Conservation (phyloP, 2,113 vertebrate genomes). For the Caretta caretta region DNA sequence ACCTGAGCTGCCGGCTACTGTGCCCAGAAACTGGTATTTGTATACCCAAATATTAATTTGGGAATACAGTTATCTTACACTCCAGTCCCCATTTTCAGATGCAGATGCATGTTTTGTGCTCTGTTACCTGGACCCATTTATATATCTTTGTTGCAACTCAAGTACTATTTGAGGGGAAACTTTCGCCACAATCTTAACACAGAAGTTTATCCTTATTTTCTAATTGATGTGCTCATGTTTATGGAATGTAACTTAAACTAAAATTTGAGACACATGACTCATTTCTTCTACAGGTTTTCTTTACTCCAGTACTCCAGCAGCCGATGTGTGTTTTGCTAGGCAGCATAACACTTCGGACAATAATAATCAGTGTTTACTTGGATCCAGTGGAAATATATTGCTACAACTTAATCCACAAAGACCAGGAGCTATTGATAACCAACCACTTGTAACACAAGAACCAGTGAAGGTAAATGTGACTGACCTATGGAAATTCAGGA, state of each 20-base stretch:
- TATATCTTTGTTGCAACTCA: neutral
- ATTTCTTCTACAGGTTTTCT: conserved; percentile 81
- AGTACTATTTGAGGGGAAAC: neutral
- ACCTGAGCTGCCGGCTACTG: neutral
- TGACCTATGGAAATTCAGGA: neutral
- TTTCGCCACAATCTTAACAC: neutral
- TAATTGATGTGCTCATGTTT: neutral
- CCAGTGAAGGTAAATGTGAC: conserved; percentile 87
- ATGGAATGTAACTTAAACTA: neutral
- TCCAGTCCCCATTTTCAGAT: neutral
- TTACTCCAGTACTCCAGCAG: conserved; percentile 82
- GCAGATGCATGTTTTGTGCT: fast-evolving
- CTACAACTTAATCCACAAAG: conserved; percentile 90
- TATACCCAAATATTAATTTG: neutral
- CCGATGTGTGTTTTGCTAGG: conserved; percentile 91
- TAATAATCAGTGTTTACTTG: conserved; percentile 94
- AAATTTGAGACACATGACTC: neutral
- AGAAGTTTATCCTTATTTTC: neutral
- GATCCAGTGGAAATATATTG: conserved; percentile 86
- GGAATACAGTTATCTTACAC: neutral
- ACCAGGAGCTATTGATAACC: conserved; percentile 98
- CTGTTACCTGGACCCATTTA: neutral
- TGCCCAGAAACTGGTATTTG: neutral
- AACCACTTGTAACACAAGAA: conserved; percentile 92
- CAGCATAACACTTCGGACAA: conserved; percentile 93